Evolutionary conservation across 1,140 invertebrate genomes (phyloP).

Genomic region (Globodera rostochiensis): DNA sequence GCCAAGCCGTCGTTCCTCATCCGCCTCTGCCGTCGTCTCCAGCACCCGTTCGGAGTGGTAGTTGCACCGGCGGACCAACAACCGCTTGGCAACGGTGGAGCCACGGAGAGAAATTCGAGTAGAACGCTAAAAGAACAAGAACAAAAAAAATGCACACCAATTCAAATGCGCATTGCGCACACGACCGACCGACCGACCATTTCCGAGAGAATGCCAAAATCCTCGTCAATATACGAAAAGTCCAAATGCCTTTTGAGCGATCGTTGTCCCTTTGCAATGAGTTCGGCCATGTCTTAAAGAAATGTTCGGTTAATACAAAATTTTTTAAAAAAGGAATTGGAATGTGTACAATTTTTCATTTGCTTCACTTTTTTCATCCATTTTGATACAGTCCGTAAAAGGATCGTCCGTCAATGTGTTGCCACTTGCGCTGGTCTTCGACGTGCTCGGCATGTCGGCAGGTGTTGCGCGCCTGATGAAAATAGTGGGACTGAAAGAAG

Average conservation of each 20-base stretch:
- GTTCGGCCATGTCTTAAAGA: slow-evolving; percentile 40
- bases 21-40: slow-evolving; percentile 36
- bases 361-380: slow-evolving; percentile 48
- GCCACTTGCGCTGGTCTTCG: slow-evolving; percentile 22
- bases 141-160: background rate
- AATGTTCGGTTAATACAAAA: background rate
- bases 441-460: slow-evolving; percentile 47
- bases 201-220: slow-evolving; percentile 51
- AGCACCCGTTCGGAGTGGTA: slow-evolving; percentile 62
- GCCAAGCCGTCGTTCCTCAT: background rate
- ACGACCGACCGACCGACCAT: slow-evolving; percentile 32
- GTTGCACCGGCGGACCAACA: slow-evolving; percentile 57
- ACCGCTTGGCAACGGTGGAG: slow-evolving; percentile 29
- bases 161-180: background rate
- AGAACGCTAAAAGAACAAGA: too few relatives aligned
- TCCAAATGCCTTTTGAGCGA: slow-evolving; percentile 35
- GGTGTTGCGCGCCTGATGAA: slow-evolving; percentile 83
- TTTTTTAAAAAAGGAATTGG: background rate
- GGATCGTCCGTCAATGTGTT: slow-evolving; percentile 32
- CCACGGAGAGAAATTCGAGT: slow-evolving; percentile 10
- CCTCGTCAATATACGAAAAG: slow-evolving; percentile 39
- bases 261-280: slow-evolving; percentile 36
- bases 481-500: slow-evolving; percentile 99
- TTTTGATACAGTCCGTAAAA: slow-evolving; percentile 55
- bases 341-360: background rate